Evolutionary conservation across 2,797 vertebrate species (phyloP), one percentile per base, ranked within the genome.

Genomic region (Eleutherodactylus coqui): DNA sequence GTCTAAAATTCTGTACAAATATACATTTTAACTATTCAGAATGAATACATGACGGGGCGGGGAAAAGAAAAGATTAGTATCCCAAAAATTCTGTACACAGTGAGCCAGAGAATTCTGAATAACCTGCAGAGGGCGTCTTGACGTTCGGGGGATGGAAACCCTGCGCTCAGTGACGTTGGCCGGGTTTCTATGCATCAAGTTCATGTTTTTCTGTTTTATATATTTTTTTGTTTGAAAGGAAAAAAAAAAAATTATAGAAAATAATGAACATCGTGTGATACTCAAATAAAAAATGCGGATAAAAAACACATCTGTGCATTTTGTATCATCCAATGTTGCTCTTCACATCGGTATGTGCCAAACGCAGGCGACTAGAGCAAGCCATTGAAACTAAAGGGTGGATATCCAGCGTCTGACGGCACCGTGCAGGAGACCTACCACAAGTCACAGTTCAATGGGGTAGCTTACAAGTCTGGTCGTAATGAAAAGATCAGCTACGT

Each of bases 1-100:
- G 94, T 97, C 97, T 97, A 98, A 97, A 98, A 98, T 96, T 97
- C 97, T 99, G 97, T 99, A 99, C 97, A 98, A 97, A 99, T 99
- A 96, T 99, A 99, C 97, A 99, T 94, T 94, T 95, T 92, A 93
- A 92, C 94, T 95, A 95, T 95, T 94, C 94, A 94, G 95, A 96
- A 95, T 94, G 95, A 93, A 95, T 96, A 97, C 94, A 94, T 95
- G 95, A 83, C 64, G 4, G 14, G 51, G 64, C 34, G 43, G 47
- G 16, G 19, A 92, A 72, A 72, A 80, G 53, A 49, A 95, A 92
- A 91, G 92, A 90, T 45, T 47, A 60, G 85, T 80, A 76, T 90
- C 77, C 93, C 94, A 94, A 92, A 93, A 92, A 92, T 91, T 64
- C 92, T 94, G 87, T 95, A 94, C 94, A 95, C 89, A 89, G 89